Percentiles rank a stretch among this genome's conserved stretches.
phyloP scores from a whole-genome alignment of 2,888 invertebrate genomes.

The Argyra leucocephala region DNA sequence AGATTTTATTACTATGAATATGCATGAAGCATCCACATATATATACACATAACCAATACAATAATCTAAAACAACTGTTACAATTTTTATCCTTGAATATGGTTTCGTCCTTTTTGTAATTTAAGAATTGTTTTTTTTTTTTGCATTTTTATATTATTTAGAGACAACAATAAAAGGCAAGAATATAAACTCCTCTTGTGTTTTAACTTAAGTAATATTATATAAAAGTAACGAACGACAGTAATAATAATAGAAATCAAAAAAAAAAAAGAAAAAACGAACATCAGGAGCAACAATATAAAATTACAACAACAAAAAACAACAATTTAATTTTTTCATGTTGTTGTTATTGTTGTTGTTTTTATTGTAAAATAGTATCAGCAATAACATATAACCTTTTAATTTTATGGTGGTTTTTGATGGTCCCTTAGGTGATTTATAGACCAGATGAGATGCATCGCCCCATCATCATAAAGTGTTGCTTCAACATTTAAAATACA shows the following conservation, averaged over 20 bases:
- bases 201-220: not conserved
- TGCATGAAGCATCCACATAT: not conserved
- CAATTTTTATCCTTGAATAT: not conserved
- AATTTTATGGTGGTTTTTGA: conserved; percentile 6
- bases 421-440: conserved; percentile 6
- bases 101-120: not conserved
- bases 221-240: not conserved
- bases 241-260: no score
- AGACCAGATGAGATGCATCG: conserved; percentile 1
- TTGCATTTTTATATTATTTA: not conserved
- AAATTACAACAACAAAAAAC: not conserved
- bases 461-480: conserved; percentile 4
- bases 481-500: not conserved
- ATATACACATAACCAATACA: not conserved
- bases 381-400: not conserved
- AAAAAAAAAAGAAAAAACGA: not conserved
- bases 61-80: not conserved
- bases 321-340: no score
- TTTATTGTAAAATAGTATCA: no score
- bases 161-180: not conserved
- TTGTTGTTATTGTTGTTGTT: no score
- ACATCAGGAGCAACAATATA: not conserved
- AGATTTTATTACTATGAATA: not conserved
- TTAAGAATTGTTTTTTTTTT: not conserved
- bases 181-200: not conserved